These are phyloP conservation scores for Helicoverpa zea DNA, from an alignment of 1,140 invertebrate species.

Conservation along the genomic window DNA sequence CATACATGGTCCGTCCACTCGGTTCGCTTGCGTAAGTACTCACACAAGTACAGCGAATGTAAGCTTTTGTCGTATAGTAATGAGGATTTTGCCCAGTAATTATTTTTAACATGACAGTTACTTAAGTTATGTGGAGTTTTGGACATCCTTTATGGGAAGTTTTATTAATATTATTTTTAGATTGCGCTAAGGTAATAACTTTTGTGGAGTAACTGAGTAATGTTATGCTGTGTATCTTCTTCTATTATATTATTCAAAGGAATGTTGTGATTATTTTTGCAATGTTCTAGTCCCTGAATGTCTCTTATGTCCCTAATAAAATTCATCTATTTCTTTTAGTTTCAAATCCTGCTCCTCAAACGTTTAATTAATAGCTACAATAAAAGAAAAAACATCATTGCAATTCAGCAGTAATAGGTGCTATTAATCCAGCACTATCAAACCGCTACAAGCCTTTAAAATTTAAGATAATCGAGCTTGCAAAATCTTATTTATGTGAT, in stretches of 20 bases:
- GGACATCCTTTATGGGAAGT: constrained; percentile 1
- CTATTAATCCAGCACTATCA: not conserved
- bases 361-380: no score
- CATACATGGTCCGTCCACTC: constrained; percentile 33
- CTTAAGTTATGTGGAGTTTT: constrained; percentile 4
- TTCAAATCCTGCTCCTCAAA: not conserved
- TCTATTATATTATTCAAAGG: no score
- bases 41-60: constrained; percentile 1
- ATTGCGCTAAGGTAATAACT: not conserved
- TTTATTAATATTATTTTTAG: not conserved
- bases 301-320: no score
- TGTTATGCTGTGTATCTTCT: no score
- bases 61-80: constrained; percentile 28
- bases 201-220: not conserved
- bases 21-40: constrained; percentile 27
- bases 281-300: no score
- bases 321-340: not conserved
- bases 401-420: not conserved
- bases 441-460: not conserved
- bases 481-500: not conserved
- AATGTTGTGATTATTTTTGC: no score
- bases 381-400: no score
- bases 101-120: constrained; percentile 38
- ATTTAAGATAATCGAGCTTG: not conserved
- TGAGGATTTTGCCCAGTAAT: constrained; percentile 30